Conservation (phyloP, 2,888 invertebrate species). For the Uropetala carovei region DNA sequence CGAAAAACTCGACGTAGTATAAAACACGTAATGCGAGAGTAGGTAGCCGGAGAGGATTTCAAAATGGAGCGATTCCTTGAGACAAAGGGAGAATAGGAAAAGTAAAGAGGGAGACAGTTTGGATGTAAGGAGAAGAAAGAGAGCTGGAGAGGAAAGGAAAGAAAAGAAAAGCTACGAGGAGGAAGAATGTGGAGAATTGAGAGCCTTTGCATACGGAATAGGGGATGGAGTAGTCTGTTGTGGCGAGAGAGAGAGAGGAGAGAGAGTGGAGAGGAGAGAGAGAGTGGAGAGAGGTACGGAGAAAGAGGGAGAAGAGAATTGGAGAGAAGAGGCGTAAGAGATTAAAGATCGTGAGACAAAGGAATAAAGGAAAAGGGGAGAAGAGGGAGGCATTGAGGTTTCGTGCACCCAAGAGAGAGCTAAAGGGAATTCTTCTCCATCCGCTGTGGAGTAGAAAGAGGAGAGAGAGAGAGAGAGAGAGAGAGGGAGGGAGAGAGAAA, state of each 20-base stretch:
- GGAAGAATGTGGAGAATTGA: no score
- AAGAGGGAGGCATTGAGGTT: neutral
- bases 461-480: neutral
- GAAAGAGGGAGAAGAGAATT: neutral
- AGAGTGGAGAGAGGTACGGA: neutral
- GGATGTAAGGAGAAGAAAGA: neutral
- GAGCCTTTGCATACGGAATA: neutral
- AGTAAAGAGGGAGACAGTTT: neutral
- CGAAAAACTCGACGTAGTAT: neutral
- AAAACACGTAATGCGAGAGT: no score
- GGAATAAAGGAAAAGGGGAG: neutral
- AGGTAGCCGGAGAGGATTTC: neutral
- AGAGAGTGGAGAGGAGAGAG: neutral
- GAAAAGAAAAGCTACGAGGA: no score
- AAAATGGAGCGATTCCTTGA: neutral
- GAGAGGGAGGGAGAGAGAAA: neutral
- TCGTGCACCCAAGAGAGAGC: conserved; percentile 41
- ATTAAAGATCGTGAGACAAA: conserved; percentile 44
- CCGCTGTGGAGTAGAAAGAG: neutral
- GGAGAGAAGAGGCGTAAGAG: neutral
- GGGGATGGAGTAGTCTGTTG: neutral
- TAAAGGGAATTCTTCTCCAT: conserved; percentile 41
- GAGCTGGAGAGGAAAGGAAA: neutral
- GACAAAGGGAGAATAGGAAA: no score
- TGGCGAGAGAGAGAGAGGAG: neutral